Base-by-base conservation (phyloP, 2,113 vertebrate species). In the Oncorhynchus nerka region DNA sequence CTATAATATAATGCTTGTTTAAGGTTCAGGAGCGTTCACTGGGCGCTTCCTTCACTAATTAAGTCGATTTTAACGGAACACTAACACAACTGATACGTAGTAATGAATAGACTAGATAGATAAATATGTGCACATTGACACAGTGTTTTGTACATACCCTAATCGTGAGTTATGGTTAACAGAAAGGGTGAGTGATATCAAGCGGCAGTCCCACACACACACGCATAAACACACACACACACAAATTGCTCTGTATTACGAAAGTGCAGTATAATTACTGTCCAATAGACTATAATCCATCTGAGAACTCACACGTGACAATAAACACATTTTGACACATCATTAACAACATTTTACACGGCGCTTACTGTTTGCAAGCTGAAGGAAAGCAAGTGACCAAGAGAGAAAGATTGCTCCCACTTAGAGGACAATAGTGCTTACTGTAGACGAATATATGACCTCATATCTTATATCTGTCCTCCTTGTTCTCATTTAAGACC, bases 191-290 rank as follows among this genome's bases (percentile, higher is more conserved):
- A 45, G 9, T 45, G 39, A 45, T 11, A 45, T 45, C 39, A 45
- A 45, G 39, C 39, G 9, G 9, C 39, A 45, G 39, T 45, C 67
- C 4, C 55, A 73, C 28, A 73, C 49, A 73, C 71, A 51, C 72
- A 61, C 45, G 71, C 49, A 66, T 34, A 70, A 15, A 81, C 71
- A 73, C 78, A 61, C 68, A 74, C 78, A 70, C 48, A 70, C 67
- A 68, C n/a, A 7, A 66, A 45, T 8, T 24, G 59, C 20, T 16
- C 59, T 62, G n/a, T 22, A 62, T 24, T 62, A 22, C 9, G 1
- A 5, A 57, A 57, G 51, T 61, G 20, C 15, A 51, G 15, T 51
- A 51, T 51, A 16, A 61, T 61, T 6, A 61, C 59, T 61, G 4
- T 22, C n/a, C n/a, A 61, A 61, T 61, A 61, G 2, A 61, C n/a